Percentiles rank a stretch among this genome's conserved stretches.
Conservation (phyloP, 2,888 invertebrate species). For the Meta bourneti region DNA sequence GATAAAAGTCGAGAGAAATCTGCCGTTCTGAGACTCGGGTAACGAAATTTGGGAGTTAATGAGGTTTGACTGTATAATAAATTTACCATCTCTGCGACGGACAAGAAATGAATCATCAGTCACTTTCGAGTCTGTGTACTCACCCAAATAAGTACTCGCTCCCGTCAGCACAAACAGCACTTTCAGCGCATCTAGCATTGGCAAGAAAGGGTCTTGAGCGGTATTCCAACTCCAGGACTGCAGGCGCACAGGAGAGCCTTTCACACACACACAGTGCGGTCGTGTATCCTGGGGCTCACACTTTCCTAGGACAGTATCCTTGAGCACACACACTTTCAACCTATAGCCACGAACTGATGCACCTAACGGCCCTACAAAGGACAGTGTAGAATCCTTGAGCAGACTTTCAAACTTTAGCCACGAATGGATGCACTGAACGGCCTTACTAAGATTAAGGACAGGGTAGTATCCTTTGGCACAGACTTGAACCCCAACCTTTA, state of each 20-base stretch:
- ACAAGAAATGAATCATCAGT: too few species aligned
- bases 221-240: slow-evolving; percentile 20
- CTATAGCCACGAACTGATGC: background rate
- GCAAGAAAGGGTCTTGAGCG: slow-evolving; percentile 54
- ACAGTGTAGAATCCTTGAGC: too few species aligned
- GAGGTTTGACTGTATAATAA: too few species aligned
- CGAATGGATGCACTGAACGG: background rate
- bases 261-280: too few species aligned
- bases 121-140: too few species aligned
- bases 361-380: background rate
- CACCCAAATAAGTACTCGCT: slow-evolving; percentile 78
- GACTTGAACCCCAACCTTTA: too few species aligned
- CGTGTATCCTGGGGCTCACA: too few species aligned
- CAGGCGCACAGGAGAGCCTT: background rate
- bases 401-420: background rate
- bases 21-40: too few species aligned
- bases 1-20: too few species aligned
- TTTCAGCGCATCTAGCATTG: slow-evolving; percentile 78
- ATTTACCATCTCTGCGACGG: too few species aligned
- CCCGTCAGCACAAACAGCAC: slow-evolving; percentile 78
- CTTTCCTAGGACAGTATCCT: background rate
- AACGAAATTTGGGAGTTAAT: too few species aligned
- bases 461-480: too few species aligned
- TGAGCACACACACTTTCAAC: background rate
- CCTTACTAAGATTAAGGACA: background rate